Evolutionary conservation across 2,113 vertebrate species (phyloP).

Genomic region (Anoplopoma fimbria): DNA sequence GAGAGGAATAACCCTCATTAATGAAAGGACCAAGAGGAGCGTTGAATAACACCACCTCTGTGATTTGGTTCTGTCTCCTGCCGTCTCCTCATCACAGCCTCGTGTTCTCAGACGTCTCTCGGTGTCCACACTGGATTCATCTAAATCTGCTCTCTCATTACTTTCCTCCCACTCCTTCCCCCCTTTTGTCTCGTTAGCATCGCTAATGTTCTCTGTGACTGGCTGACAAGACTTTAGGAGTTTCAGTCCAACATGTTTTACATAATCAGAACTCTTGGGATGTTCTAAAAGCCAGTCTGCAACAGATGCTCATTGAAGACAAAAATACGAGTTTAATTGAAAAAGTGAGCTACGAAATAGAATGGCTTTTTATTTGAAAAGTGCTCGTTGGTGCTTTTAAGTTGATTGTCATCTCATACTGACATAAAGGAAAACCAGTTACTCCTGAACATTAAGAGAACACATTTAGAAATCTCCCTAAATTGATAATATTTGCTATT

Average conservation of each 20-base stretch:
- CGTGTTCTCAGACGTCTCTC: neutral
- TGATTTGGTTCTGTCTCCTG: slow-evolving; percentile 3
- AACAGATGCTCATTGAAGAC: neutral
- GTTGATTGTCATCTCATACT: neutral
- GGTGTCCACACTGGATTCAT: slow-evolving; percentile 19
- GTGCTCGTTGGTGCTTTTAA: neutral
- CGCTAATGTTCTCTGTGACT: slow-evolving; percentile 21
- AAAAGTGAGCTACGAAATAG: neutral
- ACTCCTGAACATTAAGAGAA: neutral
- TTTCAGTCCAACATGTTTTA: neutral
- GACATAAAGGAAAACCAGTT: too few species aligned
- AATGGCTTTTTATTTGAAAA: neutral
- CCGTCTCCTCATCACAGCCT: slow-evolving; percentile 10
- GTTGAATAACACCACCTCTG: neutral
- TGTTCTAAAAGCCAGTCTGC: neutral
- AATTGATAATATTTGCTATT: neutral
- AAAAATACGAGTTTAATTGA: neutral
- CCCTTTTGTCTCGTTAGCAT: slow-evolving; percentile 8
- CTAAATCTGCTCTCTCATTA: slow-evolving; percentile 39
- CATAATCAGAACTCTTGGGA: neutral
- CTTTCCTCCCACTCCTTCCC: slow-evolving; percentile 16
- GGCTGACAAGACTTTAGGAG: slow-evolving; percentile 1
- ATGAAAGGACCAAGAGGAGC: neutral
- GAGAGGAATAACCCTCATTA: neutral
- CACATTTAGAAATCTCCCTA: neutral